These are phyloP conservation scores for Melipona bicolor DNA, from an alignment of 2,888 invertebrate genomes.

Conservation along the genomic window DNA sequence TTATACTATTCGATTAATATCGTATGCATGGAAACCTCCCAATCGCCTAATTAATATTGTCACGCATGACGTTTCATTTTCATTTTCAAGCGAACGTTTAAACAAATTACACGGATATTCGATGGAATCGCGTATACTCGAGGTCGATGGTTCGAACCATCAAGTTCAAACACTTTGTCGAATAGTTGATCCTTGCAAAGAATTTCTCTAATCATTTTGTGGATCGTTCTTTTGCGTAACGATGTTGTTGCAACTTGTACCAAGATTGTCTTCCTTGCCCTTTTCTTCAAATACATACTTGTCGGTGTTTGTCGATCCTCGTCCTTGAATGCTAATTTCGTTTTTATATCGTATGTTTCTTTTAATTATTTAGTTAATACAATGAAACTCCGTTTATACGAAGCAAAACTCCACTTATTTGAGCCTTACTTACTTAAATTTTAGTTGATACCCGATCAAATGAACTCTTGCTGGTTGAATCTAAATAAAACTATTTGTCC, in stretches of 20 bases:
- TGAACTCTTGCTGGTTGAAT: too few relatives aligned
- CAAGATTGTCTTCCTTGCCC: conserved; percentile 31
- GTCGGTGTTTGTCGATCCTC: not conserved
- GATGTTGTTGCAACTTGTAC: conserved; percentile 15
- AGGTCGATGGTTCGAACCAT: not conserved
- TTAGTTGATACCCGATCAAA: too few relatives aligned
- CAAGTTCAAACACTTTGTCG: not conserved
- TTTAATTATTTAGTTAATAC: not conserved
- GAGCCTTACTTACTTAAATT: too few relatives aligned
- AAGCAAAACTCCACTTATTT: too few relatives aligned
- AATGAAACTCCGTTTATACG: too few relatives aligned
- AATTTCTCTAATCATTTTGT: conserved; percentile 54
- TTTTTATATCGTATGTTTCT: not conserved
- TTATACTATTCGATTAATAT: conserved; percentile 32
- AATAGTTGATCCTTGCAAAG: not conserved
- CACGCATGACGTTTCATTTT: not conserved
- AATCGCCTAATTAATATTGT: conserved; percentile 50
- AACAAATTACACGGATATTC: not conserved
- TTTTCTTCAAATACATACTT: not conserved
- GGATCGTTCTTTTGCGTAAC: conserved; percentile 16
- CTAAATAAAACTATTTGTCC: too few relatives aligned
- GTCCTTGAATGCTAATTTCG: not conserved
- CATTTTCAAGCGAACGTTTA: not conserved
- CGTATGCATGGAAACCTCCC: conserved; percentile 29
- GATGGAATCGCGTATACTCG: not conserved